A percentile compares a stretch with the other conserved stretches of the same genome.
phyloP scores from a whole-genome alignment of 2,113 vertebrate genomes.

The Pantherophis guttatus region DNA sequence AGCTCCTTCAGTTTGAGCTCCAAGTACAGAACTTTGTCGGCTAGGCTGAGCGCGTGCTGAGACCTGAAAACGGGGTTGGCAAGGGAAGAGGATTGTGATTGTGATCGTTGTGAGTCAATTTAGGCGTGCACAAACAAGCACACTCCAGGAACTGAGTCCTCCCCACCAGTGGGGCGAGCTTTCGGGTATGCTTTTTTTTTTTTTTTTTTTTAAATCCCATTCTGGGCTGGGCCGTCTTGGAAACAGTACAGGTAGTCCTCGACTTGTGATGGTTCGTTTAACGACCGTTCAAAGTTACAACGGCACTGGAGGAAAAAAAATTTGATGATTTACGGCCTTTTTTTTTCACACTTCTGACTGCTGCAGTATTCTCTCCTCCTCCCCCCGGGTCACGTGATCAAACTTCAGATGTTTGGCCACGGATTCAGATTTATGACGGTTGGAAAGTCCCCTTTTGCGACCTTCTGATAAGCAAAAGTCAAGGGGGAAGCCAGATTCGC shows the following conservation, averaged over 20 bases:
- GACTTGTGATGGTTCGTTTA: not conserved
- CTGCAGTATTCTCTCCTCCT: not conserved
- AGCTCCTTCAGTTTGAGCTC: conserved; percentile 85
- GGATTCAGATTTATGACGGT: not conserved
- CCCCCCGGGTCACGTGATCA: no score
- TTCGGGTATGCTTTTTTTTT: not conserved
- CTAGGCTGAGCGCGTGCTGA: not conserved
- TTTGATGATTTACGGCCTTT: not conserved
- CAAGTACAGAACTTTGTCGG: conserved; percentile 87
- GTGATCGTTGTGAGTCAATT: not conserved
- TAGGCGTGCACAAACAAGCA: not conserved
- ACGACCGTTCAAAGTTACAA: not conserved
- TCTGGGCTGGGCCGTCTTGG: not conserved
- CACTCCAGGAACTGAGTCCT: not conserved
- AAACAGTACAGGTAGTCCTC: not conserved
- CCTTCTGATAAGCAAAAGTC: not conserved
- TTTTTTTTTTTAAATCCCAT: no score
- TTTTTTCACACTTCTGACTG: not conserved
- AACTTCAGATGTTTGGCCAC: not conserved
- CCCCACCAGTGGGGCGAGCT: not conserved
- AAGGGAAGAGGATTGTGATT: not conserved
- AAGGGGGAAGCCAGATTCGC: not conserved
- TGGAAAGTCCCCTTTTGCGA: not conserved
- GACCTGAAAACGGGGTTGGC: not conserved
- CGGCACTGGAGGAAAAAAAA: not conserved